A percentile compares a stretch with the other conserved stretches of the same genome.
These are phyloP conservation scores for Dendrocopos noguchii DNA, from an alignment of 2,113 vertebrate species.

Conservation along the genomic window DNA sequence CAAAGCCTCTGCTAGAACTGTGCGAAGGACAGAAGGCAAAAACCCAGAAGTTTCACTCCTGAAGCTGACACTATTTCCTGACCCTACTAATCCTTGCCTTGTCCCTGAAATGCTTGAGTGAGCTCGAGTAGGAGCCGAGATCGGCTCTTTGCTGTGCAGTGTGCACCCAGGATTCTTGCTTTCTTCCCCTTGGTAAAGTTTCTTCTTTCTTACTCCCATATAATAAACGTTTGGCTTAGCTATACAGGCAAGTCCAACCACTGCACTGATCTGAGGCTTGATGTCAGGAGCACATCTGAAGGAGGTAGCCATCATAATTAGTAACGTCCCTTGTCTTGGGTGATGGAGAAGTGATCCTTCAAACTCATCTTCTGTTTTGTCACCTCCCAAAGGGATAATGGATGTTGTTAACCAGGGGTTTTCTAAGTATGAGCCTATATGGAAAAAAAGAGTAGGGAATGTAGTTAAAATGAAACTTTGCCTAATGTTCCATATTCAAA, in stretches of 20 bases:
- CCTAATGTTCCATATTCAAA: not conserved
- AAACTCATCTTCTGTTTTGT: not conserved
- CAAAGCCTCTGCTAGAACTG: accelerated
- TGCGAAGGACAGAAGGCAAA: accelerated
- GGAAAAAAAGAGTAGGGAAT: not conserved
- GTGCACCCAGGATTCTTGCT: not conserved
- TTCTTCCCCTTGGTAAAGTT: not conserved
- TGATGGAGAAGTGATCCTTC: not conserved
- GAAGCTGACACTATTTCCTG: accelerated
- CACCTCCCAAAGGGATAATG: not conserved
- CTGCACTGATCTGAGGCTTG: accelerated
- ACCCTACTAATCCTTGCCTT: not conserved
- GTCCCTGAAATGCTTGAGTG: not conserved
- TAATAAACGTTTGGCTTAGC: not conserved
- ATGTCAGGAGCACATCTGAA: not conserved
- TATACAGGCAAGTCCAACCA: accelerated
- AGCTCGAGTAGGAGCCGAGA: not conserved
- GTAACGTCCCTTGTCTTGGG: not conserved
- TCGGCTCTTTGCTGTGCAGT: accelerated
- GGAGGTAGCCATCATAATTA: accelerated
- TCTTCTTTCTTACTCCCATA: accelerated
- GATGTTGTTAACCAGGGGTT: not conserved
- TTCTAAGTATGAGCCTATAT: not conserved
- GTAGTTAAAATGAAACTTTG: not conserved
- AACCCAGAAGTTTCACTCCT: accelerated